Evolutionary conservation across 2,888 invertebrate genomes (phyloP).

Genomic region (Globia sparganii): DNA sequence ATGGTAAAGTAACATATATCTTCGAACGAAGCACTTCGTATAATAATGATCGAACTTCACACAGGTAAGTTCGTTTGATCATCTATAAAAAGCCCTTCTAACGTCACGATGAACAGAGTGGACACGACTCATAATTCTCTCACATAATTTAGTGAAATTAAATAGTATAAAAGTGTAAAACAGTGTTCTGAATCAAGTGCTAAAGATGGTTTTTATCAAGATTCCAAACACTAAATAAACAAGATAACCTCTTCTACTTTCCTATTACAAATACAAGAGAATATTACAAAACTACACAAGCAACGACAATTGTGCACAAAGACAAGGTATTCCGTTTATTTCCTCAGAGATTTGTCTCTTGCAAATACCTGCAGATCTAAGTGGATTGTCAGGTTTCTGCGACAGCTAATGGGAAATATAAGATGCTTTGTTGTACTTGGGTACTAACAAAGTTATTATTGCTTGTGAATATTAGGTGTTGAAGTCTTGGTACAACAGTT

Average conservation of each 20-base stretch:
- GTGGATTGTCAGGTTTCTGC: constrained; percentile 39
- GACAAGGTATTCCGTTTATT: constrained; percentile 54
- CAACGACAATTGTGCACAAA: constrained; percentile 41
- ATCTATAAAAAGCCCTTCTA: no score
- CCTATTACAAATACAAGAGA: not conserved
- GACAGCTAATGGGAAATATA: constrained; percentile 38
- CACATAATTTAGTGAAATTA: no score
- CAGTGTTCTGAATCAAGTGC: no score
- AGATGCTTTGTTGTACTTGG: constrained; percentile 22
- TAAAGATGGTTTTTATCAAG: no score
- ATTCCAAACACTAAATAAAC: not conserved
- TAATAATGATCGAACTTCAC: no score
- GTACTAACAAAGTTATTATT: not conserved
- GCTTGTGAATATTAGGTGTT: not conserved
- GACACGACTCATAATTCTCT: no score
- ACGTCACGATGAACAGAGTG: no score
- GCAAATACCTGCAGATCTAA: constrained; percentile 51
- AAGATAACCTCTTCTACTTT: not conserved
- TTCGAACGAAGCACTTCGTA: no score
- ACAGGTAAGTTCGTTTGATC: no score
- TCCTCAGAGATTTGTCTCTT: constrained; percentile 53
- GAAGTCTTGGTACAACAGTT: no score
- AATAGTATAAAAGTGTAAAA: no score
- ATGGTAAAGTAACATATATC: no score
- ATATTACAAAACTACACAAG: constrained; percentile 22